Evolutionary conservation across 2,113 vertebrate species (phyloP), one percentile per base, ranked within the genome.

Genomic region (Sporophila hypoxantha): DNA sequence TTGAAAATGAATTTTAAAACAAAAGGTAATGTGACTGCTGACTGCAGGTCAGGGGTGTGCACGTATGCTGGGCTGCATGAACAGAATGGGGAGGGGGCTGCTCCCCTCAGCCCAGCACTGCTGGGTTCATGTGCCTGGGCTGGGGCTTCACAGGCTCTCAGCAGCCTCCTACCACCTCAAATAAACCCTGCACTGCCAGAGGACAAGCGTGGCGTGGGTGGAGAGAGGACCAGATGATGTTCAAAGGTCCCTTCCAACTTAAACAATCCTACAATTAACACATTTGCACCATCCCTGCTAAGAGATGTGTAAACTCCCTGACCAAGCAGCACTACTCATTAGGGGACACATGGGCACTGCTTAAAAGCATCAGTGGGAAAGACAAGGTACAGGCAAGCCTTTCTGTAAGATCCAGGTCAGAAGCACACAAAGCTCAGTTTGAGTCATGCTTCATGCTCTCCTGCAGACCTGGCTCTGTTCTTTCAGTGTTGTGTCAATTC

Each of bases 41-140:
- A 56, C 23, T 50, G 13, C 1, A 3, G 30, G 69, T 46, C 50
- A 49, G 66, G 66, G 55, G 9, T 22, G 52, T 3, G 6, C 2
- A 14, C 0, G 0, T 2, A 2, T 5, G 57, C 25, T 23, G 76
- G 60, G 73, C 55, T 53, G 52, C 17, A 69, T 1, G 1, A 52
- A 41, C 25, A 50, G 69, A n/a, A 32, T 12, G 70, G 17, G 41
- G 41, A 88, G 16, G 26, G 17, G 32, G 68, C 27, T 30, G 67
- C 26, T 82, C 17, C n/a, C 42, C 37, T 22, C 62, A 1, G 23
- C 26, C 68, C 76, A 41, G 75, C 50, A 14, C 46, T 56, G 41
- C 39, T 8, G 22, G 44, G 30, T 3, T 32, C 82, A 17, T 16
- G 25, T 1, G 26, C 26, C 56, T 20, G 50, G 2, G 26, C 0